These are phyloP conservation scores for Hofmannophila pseudospretella DNA, from an alignment of 2,888 invertebrate genomes.

Conservation along the genomic window DNA sequence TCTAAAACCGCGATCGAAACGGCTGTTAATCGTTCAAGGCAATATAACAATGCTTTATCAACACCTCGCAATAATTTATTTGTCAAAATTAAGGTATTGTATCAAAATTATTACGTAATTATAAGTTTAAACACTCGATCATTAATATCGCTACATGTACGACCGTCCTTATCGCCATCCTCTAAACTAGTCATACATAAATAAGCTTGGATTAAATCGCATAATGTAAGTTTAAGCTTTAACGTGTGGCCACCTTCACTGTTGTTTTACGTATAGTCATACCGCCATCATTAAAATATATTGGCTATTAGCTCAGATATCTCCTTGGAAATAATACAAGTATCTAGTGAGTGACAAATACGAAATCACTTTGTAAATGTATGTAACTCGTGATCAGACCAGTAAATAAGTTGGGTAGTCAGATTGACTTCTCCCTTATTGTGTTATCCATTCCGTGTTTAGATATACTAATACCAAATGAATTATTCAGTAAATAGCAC, in stretches of 20 bases:
- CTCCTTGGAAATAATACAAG: too few relatives aligned
- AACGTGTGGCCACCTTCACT: conserved; percentile 42
- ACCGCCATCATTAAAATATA: too few relatives aligned
- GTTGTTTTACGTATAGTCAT: too few relatives aligned
- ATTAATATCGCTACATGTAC: conserved; percentile 66
- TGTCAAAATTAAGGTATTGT: conserved; percentile 62
- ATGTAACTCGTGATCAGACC: conserved; percentile 38
- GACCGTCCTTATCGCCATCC: conserved; percentile 77
- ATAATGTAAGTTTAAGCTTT: conserved; percentile 40
- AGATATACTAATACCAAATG: conserved; percentile 60
- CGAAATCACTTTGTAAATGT: conserved; percentile 16
- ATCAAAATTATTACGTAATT: conserved; percentile 56
- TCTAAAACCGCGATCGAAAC: not conserved
- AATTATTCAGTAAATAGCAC: conserved; percentile 66
- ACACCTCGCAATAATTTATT: conserved; percentile 65
- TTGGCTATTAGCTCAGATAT: too few relatives aligned
- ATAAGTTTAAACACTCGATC: conserved; percentile 53
- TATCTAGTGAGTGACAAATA: conserved; percentile 7
- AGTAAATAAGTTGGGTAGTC: conserved; percentile 36
- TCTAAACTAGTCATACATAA: conserved; percentile 73
- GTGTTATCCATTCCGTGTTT: conserved; percentile 57
- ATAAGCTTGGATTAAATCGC: conserved; percentile 58
- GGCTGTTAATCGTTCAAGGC: conserved; percentile 30
- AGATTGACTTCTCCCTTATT: conserved; percentile 37
- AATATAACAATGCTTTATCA: conserved; percentile 44